Evolutionary conservation across 2,888 invertebrate species (phyloP), one percentile per base, ranked within the genome.

Genomic region (Eupsilia transversa): DNA sequence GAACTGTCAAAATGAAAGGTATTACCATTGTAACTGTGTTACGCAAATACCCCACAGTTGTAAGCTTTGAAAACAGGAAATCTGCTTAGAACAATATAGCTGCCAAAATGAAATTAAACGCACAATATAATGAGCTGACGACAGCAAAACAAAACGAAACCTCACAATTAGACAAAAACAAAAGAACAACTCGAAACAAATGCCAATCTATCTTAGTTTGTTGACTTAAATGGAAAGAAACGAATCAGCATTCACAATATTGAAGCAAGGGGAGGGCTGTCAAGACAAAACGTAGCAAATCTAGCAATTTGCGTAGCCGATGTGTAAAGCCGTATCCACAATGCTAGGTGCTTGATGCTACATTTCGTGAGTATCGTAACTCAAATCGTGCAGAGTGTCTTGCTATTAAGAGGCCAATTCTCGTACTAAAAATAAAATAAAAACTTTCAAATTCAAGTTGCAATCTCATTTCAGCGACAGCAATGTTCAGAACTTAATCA

Each of bases 221-320:
- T 60, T 66, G 63, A 78, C 30, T 49, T 67, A 43, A 63, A 60
- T 63, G 54, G 17, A 65, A 68, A 71, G 30, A 35, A 46, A 60
- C 27, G 52, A 71, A 54, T 82, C 52, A 73, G 35, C 61, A 59
- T 60, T 56, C 33, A n/a, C n/a, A 52, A 33, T 63, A 64, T 69
- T 46, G 41, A 61, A 64, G 30, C 27, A 20, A 72, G 65, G 10
- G 6, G 35, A 54, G 14, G 9, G 7, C n/a, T 64, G 33, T 68
- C 35, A 41, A 20, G 33, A 30, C n/a, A 33, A 33, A 66, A 46
- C 1, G 43, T 68, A 38, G 43, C 17, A 43, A 46, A 57, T 43
- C 56, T 68, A 27, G 33, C 69, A 81, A 80, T 84, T 84, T 84
- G 46, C 63, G 35, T 52, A 17, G 60, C 17, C 61, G 14, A 57